phyloP scores from a whole-genome alignment of 1,140 invertebrate genomes.

The Adoxophyes honmai region DNA sequence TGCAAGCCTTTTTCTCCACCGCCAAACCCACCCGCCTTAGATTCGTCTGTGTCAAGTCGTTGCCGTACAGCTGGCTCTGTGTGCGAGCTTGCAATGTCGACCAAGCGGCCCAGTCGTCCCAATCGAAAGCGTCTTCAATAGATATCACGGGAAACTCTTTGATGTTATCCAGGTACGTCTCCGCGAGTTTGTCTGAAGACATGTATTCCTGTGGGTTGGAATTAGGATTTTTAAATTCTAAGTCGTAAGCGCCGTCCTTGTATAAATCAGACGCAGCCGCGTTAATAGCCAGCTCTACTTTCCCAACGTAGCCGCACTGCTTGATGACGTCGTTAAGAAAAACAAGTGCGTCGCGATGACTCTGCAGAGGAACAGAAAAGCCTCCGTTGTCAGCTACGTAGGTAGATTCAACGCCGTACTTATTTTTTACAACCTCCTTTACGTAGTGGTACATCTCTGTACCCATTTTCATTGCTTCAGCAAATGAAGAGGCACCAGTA shows the following conservation, averaged over 20 bases:
- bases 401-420: constrained; percentile 93
- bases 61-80: constrained; percentile 91
- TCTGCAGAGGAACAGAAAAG: constrained; percentile 96
- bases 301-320: constrained; percentile 93
- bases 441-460: constrained; percentile 96
- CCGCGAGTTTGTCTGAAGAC: constrained; percentile 86
- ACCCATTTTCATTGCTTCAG: constrained; percentile 98
- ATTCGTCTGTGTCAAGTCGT: constrained; percentile 94
- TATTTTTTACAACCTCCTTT: constrained; percentile 93
- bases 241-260: constrained; percentile 91
- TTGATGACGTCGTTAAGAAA: constrained; percentile 94
- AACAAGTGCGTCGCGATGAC: constrained; percentile 93
- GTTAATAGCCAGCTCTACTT: constrained; percentile 96
- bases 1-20: constrained; percentile 96
- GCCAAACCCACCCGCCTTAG: constrained; percentile 93
- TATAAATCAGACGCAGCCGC: constrained; percentile 97
- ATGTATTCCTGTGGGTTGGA: constrained; percentile 89
- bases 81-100: constrained; percentile 85
- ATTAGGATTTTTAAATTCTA: constrained; percentile 97
- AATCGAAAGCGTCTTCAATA: constrained; percentile 98
- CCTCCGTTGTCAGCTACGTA: constrained; percentile 98
- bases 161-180: constrained; percentile 93
- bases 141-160: constrained; percentile 96
- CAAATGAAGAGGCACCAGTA: constrained; percentile 90
- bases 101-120: constrained; percentile 98